phyloP scores from a whole-genome alignment of 1,140 invertebrate species.

The Aphelinus atriplicis region DNA sequence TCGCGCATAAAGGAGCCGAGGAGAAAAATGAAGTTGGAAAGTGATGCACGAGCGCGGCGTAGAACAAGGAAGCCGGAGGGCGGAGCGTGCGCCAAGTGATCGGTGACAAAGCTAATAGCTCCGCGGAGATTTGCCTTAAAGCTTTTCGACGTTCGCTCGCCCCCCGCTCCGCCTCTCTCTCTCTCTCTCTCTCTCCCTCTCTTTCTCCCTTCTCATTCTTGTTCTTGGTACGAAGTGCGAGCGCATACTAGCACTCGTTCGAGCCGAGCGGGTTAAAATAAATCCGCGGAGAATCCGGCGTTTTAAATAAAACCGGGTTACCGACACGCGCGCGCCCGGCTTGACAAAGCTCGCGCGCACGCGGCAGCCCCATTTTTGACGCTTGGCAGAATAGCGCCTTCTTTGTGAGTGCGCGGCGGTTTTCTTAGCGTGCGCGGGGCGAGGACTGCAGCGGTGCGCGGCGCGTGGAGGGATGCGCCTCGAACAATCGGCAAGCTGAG shows the following conservation, averaged over 20 bases:
- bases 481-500: neutral
- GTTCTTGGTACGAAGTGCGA: no score
- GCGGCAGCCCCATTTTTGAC: constrained; percentile 18
- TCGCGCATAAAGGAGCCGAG: no score
- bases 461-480: no score
- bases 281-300: constrained; percentile 56
- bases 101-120: neutral
- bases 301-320: constrained; percentile 60
- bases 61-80: no score
- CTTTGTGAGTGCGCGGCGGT: neutral
- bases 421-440: neutral
- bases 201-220: no score
- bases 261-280: constrained; percentile 55
- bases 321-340: neutral
- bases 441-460: no score
- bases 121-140: neutral
- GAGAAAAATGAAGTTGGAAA: no score
- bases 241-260: no score
- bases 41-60: no score
- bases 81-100: no score
- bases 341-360: constrained; percentile 3
- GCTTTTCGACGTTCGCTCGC: constrained; percentile 23
- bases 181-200: neutral
- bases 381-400: neutral
- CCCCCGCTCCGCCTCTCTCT: neutral